Percentiles rank a stretch among this genome's conserved stretches.
These are phyloP conservation scores for Halcyon smyrnensis DNA, from an alignment of 2,797 vertebrate genomes.

Conservation along the genomic window DNA sequence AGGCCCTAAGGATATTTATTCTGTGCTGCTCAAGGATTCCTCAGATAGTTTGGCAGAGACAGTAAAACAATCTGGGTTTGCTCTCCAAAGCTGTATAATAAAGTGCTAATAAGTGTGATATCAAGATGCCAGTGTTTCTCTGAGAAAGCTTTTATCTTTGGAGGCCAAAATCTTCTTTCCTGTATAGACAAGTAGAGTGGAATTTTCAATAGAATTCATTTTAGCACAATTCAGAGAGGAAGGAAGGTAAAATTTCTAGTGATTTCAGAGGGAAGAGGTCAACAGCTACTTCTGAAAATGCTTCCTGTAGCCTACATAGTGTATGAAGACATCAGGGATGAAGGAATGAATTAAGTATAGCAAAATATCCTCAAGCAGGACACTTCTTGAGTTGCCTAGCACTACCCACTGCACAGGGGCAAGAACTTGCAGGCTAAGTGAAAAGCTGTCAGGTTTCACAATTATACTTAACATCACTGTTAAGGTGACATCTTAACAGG, in stretches of 20 bases:
- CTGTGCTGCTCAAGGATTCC: not conserved
- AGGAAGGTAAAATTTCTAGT: not conserved
- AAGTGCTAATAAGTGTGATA: not conserved
- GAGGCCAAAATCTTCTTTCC: not conserved
- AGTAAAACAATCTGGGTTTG: conserved; percentile 12
- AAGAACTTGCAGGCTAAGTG: not conserved
- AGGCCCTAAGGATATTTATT: not conserved
- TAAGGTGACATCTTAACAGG: not conserved
- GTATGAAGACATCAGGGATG: not conserved
- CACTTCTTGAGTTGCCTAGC: not conserved
- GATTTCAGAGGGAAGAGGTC: not conserved
- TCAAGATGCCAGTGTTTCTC: not conserved
- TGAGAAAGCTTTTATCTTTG: conserved; percentile 31
- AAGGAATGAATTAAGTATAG: not conserved
- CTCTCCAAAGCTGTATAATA: not conserved
- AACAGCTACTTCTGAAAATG: not conserved
- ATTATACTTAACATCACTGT: not conserved
- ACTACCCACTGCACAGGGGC: not conserved
- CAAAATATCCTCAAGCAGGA: not conserved
- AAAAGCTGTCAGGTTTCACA: not conserved
- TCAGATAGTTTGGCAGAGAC: conserved; percentile 14
- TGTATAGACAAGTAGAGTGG: not conserved
- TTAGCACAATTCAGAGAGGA: not conserved
- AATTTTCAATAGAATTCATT: conserved; percentile 32
- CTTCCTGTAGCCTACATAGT: not conserved